Evolutionary conservation across 2,113 vertebrate species (phyloP), one percentile per base, ranked within the genome.

Genomic region (Catharus fuscescens): DNA sequence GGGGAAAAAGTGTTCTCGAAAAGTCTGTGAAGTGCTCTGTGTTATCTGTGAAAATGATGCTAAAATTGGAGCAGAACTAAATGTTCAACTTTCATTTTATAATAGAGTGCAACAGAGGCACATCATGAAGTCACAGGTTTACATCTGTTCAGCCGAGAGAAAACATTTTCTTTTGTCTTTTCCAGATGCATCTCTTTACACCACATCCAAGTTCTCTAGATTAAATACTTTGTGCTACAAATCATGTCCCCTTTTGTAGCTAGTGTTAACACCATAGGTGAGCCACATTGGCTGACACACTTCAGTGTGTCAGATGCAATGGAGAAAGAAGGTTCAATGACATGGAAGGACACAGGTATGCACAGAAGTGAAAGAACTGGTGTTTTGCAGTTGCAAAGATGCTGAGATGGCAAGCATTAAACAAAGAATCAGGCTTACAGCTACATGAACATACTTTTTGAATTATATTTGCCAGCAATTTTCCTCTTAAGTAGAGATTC

Each of bases 11-110:
- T 38, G 36, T 92, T 92, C 78, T 90, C 5, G 0, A 90, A 73
- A 83, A 86, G 52, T 88, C 57, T 82, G 71, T 76, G 64, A 92
- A 88, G 65, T 61, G 29, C 8, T 72, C 86, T 86, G 29, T 73
- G 32, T 92, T 86, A 74, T 74, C 62, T 53, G 38, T 83, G 70
- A 64, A 79, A 31, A 84, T 13, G 61, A 66, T 87, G 76, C 60
- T 94, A 94, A 92, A 95, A 93, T 13, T 91, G 71, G 66, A 93
- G 61, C 82, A 84, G 69, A 91, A 73, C 12, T 1, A 90, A 82
- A 89, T 40, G 14, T 70, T 86, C 88, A 86, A 73, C 66, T 91
- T 76, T 23, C 38, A 57, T 86, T 89, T 56, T 88, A 48, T 42
- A 86, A 86, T 20, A 59, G 36, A 90, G 45, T 45, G 38, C 78